Evolutionary conservation across 1,140 invertebrate species (phyloP), one percentile per base, ranked within the genome.

Genomic region (Nymphalis io): DNA sequence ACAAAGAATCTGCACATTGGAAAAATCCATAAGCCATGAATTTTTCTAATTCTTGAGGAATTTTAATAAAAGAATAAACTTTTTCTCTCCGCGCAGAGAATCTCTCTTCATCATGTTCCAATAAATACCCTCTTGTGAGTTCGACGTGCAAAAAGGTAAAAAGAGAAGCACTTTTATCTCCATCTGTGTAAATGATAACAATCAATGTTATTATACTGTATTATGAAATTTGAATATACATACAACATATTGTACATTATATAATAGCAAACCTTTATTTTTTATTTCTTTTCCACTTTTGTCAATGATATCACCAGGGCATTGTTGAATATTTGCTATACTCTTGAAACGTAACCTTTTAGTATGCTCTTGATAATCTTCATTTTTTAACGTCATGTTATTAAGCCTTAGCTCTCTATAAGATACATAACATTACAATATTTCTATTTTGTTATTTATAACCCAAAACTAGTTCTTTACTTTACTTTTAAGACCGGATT

Each of bases 11-110:
- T n/a, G 97, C 95, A 93, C 98, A 99, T 90, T 97, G 96, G 84
- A 99, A 96, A 85, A 99, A 98, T 44, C 99, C 99, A 94, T 98
- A 99, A 0, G 94, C 93, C 95, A 99, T 97, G 87, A 99, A 99
- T 72, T 96, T 96, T 85, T 98, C 97, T 20, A 97, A 92, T 91
- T 99, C 98, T 79, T 95, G 93, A 0, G 98, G 99, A 81, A 99
- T 99, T 93, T 96, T 97, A 91, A 99, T 96, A 90, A 99, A 99
- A 0, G 97, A 98, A 86, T 99, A 99, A 51, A 99, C 97, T 92
- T 99, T 98, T 84, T 99, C 96, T 73, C 98, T 92, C 73, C 98
- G 94, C 23, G 98, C 97, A 39, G 96, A 96, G 92, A 98, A 99
- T 66, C 97, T 93, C 83, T 98, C 97, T 85, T 99, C 97, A 83